Base-by-base conservation (phyloP, 2,113 vertebrate genomes). In the Barbus barbus region DNA sequence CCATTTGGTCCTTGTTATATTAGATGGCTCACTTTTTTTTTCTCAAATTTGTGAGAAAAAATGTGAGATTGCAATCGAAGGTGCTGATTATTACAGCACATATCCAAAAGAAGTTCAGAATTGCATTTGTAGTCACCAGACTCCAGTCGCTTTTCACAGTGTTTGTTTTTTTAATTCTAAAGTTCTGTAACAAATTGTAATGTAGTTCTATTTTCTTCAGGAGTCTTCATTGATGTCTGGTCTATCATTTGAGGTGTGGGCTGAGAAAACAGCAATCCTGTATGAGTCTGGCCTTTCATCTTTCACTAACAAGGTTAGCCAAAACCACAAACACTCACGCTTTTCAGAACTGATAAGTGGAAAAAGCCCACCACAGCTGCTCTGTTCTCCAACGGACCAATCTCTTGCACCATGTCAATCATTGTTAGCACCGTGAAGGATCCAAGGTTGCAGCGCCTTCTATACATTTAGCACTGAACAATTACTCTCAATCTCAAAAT, bases 281-380 rank as follows among this genome's bases (percentile, higher is more conserved):
- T 41, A 48, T 82, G 84, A 77, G 63, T 79, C 65, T 38, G 31
- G 63, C 12, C 24, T 69, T 81, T 80, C 77, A 58, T 69, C 58
- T 31, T 38, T 63, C 85, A 60, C 46, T 75, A 80, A 81, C 82
- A 81, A 86, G 82, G 77, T 80, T 78, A 83, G 24, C 20, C 53
- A 63, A 67, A 51, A 53, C 41, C 38, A 11, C 76, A 38, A 84
- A 38, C 56, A 22, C 46, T 79, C 44, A 56, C 5, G 75, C 36
- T 71, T 78, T 86, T 86, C 58, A 56, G 26, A 84, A n/a, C 53
- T 41, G 77, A 14, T 58, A 83, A 83, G n/a, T 83, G 69, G 77
- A 76, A 86, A 75, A 73, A 22, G 13, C 60, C 31, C 46, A 16
- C 31, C 22, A 79, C 75, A 79, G 63, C 75, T 73, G 61, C 60